These are phyloP conservation scores for Naja naja DNA, from an alignment of 2,113 vertebrate species.

Conservation along the genomic window DNA sequence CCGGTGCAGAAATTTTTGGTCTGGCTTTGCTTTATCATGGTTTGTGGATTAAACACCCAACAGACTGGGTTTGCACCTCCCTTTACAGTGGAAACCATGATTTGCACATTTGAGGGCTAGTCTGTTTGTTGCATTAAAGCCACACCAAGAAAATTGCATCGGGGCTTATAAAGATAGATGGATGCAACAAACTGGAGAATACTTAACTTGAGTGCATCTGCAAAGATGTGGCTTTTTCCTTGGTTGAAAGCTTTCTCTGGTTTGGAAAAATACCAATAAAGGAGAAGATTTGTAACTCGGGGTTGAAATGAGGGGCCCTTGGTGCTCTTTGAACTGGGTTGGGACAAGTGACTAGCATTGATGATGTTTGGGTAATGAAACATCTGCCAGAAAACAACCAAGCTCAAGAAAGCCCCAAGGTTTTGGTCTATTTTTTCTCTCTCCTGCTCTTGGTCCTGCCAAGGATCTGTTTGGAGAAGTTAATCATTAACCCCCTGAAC, in stretches of 20 bases:
- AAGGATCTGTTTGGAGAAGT: conserved; percentile 24
- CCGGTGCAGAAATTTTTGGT: not conserved
- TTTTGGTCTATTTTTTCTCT: not conserved
- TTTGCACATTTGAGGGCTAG: not conserved
- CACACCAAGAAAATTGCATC: not conserved
- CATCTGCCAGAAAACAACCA: not conserved
- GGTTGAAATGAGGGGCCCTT: not conserved
- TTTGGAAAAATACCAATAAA: not conserved
- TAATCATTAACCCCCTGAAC: conserved; percentile 51
- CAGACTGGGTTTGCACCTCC: not conserved
- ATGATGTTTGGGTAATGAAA: not conserved
- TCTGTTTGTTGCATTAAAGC: not conserved
- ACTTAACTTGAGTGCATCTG: not conserved
- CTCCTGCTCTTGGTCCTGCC: not conserved
- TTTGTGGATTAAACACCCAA: not conserved
- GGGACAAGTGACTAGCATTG: too few relatives aligned
- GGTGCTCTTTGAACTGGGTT: too few relatives aligned
- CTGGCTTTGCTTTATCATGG: not conserved
- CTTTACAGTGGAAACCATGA: not conserved
- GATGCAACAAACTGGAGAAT: not conserved
- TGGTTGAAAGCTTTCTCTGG: not conserved
- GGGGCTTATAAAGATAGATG: not conserved
- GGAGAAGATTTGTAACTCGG: not conserved
- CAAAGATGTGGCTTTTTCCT: not conserved
- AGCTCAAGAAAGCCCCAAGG: not conserved